phyloP scores from a whole-genome alignment of 2,797 vertebrate genomes.

The Microcaecilia unicolor region DNA sequence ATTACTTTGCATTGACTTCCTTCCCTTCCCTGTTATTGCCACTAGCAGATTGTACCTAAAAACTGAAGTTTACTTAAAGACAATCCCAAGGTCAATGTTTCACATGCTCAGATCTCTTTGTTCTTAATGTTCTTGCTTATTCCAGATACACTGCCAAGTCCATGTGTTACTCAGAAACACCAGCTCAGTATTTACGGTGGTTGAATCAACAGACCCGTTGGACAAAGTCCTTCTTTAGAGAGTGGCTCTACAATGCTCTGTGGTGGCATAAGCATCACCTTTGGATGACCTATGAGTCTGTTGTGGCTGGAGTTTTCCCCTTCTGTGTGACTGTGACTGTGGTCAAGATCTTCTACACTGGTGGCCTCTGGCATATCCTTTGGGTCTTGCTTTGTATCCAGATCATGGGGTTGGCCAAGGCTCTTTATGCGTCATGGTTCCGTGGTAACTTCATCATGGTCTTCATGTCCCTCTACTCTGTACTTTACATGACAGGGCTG shows the following conservation, averaged over 20 bases:
- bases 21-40: too few species aligned
- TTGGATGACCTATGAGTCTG: slow-evolving; percentile 89
- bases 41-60: too few species aligned
- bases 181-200: slow-evolving; percentile 75
- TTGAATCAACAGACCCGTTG: slow-evolving; percentile 82
- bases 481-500: slow-evolving; percentile 77
- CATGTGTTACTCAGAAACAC: slow-evolving; percentile 81
- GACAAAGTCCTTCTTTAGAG: slow-evolving; percentile 83
- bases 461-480: slow-evolving; percentile 77
- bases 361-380: slow-evolving; percentile 72
- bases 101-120: too few species aligned
- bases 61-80: too few species aligned
- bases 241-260: slow-evolving; percentile 82
- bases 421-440: slow-evolving; percentile 65
- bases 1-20: background rate
- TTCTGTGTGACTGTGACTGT: slow-evolving; percentile 81
- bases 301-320: slow-evolving; percentile 76
- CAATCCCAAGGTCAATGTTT: too few species aligned
- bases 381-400: slow-evolving; percentile 82
- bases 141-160: slow-evolving; percentile 76
- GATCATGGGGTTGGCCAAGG: slow-evolving; percentile 71
- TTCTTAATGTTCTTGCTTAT: too few species aligned
- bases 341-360: slow-evolving; percentile 70
- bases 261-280: slow-evolving; percentile 88
- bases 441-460: slow-evolving; percentile 60